phyloP scores from a whole-genome alignment of 2,797 vertebrate genomes.

The Pogonophryne albipinna region DNA sequence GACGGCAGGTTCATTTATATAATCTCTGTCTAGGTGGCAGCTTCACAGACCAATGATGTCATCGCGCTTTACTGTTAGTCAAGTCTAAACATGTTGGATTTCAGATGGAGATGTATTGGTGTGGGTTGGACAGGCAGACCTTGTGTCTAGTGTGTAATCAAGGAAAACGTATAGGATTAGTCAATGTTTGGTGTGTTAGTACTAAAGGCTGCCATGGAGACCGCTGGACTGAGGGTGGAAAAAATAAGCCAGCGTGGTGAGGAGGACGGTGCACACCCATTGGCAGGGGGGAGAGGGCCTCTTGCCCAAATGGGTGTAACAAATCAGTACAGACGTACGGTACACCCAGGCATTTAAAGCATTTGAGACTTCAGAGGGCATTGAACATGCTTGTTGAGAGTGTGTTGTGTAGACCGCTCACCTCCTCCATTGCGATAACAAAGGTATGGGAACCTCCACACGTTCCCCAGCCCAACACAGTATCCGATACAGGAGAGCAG shows the following conservation, averaged over 20 bases:
- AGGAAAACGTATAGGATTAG: conserved; percentile 46
- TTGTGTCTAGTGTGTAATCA: conserved; percentile 41
- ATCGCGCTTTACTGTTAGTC: conserved; percentile 20
- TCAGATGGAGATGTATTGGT: conserved; percentile 19
- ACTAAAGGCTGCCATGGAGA: conserved; percentile 18
- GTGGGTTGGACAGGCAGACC: conserved; percentile 8
- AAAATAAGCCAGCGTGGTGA: conserved; percentile 33
- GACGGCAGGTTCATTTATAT: conserved; percentile 29
- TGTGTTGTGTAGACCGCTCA: conserved; percentile 61
- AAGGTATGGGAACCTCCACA: conserved; percentile 91
- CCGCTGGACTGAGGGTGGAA: conserved; percentile 34
- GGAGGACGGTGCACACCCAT: conserved; percentile 38
- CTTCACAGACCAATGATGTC: background rate
- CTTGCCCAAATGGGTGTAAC: conserved; percentile 28
- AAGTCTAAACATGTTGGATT: conserved; percentile 46
- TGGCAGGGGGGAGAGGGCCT: conserved; percentile 36
- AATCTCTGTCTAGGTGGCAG: conserved; percentile 4
- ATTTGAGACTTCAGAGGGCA: conserved; percentile 16
- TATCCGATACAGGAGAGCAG: conserved; percentile 90
- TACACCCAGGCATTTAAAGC: conserved; percentile 23
- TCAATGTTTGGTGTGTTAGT: conserved; percentile 20
- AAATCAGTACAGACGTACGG: conserved; percentile 22
- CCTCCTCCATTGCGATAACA: conserved; percentile 92
- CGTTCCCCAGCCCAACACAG: conserved; percentile 88
- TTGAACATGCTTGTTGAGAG: background rate